Conservation (phyloP, 2,113 vertebrate genomes). For the Poeciliopsis occidentalis region DNA sequence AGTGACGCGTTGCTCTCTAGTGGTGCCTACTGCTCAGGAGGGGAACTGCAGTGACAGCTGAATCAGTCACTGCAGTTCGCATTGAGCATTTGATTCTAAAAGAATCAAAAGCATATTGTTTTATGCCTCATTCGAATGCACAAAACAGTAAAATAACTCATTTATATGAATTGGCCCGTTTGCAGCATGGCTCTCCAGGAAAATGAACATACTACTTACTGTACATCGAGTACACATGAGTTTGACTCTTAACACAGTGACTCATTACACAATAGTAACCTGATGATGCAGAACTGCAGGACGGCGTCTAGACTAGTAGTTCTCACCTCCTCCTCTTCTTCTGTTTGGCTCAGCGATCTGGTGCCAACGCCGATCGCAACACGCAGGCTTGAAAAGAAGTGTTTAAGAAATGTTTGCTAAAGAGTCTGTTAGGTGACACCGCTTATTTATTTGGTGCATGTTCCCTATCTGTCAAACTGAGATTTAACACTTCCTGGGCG, state of each 20-base stretch:
- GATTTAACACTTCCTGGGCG: background rate
- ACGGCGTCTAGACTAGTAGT: conserved; percentile 55
- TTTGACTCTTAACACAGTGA: conserved; percentile 21
- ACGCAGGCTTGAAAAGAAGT: conserved; percentile 1
- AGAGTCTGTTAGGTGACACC: conserved; percentile 10
- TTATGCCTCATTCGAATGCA: background rate
- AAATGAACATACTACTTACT: conserved; percentile 33
- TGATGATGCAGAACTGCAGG: conserved; percentile 40
- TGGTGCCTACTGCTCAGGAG: background rate
- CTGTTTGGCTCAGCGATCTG: conserved; percentile 53
- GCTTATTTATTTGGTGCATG: conserved; percentile 4
- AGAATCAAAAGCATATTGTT: too few species aligned
- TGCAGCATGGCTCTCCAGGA: conserved; percentile 4
- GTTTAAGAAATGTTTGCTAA: conserved; percentile 29
- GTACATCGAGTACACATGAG: conserved; percentile 23
- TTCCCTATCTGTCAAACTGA: background rate
- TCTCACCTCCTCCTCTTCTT: conserved; percentile 69
- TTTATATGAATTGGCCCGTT: conserved; percentile 25
- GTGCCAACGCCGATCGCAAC: conserved; percentile 26
- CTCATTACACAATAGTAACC: conserved; percentile 40
- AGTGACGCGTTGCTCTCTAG: background rate
- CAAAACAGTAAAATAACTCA: background rate
- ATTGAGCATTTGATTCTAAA: background rate
- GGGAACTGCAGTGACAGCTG: background rate
- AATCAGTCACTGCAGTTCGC: background rate